Evolutionary conservation across 2,113 vertebrate species (phyloP).

Genomic region (Xenotilapia longispinis): DNA sequence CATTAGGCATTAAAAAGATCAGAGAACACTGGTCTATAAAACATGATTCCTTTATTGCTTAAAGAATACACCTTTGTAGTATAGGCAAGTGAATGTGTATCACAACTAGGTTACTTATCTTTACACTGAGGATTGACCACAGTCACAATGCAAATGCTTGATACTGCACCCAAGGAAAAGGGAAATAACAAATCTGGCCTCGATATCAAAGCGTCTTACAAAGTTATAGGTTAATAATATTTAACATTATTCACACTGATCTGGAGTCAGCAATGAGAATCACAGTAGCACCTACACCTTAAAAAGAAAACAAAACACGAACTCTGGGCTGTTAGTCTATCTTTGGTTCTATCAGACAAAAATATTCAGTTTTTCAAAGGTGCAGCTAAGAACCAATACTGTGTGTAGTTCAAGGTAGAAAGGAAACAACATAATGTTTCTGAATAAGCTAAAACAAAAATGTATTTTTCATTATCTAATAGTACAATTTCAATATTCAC

Average conservation of each 20-base stretch:
- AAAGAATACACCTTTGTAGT: slow-evolving; percentile 92
- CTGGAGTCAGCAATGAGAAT: slow-evolving; percentile 16
- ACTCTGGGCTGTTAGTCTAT: slow-evolving; percentile 19
- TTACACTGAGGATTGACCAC: slow-evolving; percentile 78
- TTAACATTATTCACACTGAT: slow-evolving; percentile 9
- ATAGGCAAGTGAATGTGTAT: slow-evolving; percentile 79
- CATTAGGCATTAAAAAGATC: background rate
- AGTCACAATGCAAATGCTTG: slow-evolving; percentile 81
- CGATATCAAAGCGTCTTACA: slow-evolving; percentile 67
- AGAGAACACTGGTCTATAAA: slow-evolving; percentile 76
- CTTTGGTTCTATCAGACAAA: slow-evolving; percentile 70
- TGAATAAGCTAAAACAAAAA: slow-evolving; percentile 37
- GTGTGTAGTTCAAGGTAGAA: slow-evolving; percentile 43
- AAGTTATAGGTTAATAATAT: slow-evolving; percentile 41
- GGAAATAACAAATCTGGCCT: slow-evolving; percentile 69
- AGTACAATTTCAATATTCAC: slow-evolving; percentile 12
- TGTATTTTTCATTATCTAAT: slow-evolving; percentile 29
- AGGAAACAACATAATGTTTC: slow-evolving; percentile 28
- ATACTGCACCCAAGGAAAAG: slow-evolving; percentile 72
- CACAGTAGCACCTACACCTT: slow-evolving; percentile 48
- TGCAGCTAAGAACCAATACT: slow-evolving; percentile 61
- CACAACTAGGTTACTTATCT: slow-evolving; percentile 80
- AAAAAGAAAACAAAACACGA: background rate
- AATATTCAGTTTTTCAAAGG: slow-evolving; percentile 25
- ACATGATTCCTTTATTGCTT: slow-evolving; percentile 97